Evolutionary conservation across 2,888 invertebrate genomes (phyloP).

Genomic region (Drosophila prostipennis): DNA sequence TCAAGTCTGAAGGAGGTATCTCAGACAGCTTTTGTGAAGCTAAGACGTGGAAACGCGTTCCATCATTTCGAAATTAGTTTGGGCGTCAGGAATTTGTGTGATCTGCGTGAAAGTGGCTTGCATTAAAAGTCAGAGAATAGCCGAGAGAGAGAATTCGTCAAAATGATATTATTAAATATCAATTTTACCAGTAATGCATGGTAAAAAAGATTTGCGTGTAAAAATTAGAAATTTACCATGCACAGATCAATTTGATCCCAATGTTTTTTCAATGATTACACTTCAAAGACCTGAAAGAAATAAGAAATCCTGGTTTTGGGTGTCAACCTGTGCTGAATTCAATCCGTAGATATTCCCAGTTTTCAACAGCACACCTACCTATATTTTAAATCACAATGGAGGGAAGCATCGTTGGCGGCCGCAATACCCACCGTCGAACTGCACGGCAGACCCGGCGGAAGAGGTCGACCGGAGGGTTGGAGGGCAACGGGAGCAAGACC

Average conservation of each 20-base stretch:
- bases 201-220: no score
- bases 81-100: not conserved
- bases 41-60: not conserved
- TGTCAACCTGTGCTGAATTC: not conserved
- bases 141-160: no score
- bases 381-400: conserved; percentile 1
- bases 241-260: no score
- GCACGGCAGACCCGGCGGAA: not conserved
- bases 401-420: not conserved
- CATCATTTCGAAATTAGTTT: not conserved
- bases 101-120: not conserved
- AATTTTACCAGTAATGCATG: no score
- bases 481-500: not conserved
- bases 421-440: not conserved
- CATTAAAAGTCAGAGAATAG: not conserved
- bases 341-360: not conserved
- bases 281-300: not conserved
- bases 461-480: not conserved
- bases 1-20: not conserved
- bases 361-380: conserved; percentile 1
- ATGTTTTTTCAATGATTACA: no score
- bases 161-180: no score
- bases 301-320: not conserved
- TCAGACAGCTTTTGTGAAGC: not conserved
- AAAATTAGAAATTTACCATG: no score